Evolutionary conservation across 2,113 vertebrate genomes (phyloP), one percentile per base, ranked within the genome.

Genomic region (Tenrec ecaudatus): DNA sequence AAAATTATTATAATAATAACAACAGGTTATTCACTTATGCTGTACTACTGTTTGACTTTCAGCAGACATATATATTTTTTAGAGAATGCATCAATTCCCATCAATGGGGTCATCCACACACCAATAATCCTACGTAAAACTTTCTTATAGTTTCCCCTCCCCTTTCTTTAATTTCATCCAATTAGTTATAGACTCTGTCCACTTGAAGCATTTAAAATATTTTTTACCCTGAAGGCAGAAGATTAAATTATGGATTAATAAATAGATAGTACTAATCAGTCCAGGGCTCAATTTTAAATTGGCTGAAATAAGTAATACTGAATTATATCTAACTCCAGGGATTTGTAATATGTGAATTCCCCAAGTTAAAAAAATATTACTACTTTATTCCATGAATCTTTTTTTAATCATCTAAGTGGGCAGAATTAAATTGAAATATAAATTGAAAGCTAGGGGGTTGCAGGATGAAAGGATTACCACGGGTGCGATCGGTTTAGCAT

Each of bases 241-340:
- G 71, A 96, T 90, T 84, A 94, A 96, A 95, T 95, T 91, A 95
- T 92, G 66, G 20, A 40, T 57, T 88, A 90, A 94, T 94, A 96
- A 90, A 90, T 95, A 95, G 88, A 86, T 88, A 53, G 91, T 92
- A 92, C 80, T 94, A 96, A 95, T 97, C 94, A 93, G 31, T 77
- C 29, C 57, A 95, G 60, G 91, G 76, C 94, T 94, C 95, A 95
- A 88, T 90, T 95, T 95, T 79, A 92, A 94, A 96, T 95, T 96
- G 76, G 47, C 75, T 95, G n/a, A 90, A 69, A 82, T 94, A 95
- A 90, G 77, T 92, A 84, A 89, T 86, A 33, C 33, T 62, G 27
- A 93, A 92, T 94, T 23, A 87, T 62, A 96, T 8, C 38, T 78
- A 96, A 95, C 82, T 81, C 93, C 8, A 31, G 88, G 91, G 92